Percentiles rank a stretch among this genome's conserved stretches.
phyloP scores from a whole-genome alignment of 2,888 invertebrate genomes.

The Linyphia triangularis region DNA sequence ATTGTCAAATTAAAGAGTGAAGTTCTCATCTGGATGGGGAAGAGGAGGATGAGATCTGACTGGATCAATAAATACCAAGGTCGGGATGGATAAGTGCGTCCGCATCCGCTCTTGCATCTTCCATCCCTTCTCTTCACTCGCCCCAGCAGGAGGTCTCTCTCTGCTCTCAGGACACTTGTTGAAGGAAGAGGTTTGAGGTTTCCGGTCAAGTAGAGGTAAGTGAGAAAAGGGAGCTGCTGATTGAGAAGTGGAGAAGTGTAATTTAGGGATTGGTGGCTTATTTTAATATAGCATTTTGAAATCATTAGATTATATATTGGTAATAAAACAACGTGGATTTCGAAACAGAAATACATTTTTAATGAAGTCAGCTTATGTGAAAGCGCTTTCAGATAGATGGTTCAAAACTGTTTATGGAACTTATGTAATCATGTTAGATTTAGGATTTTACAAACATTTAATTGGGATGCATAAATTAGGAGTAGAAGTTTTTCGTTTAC shows the following conservation, averaged over 20 bases:
- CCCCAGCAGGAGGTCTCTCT: neutral
- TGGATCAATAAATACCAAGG: constrained; percentile 67
- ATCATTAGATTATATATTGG: too few relatives aligned
- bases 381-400: too few relatives aligned
- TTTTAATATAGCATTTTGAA: neutral
- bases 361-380: too few relatives aligned
- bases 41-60: neutral
- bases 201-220: neutral
- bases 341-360: too few relatives aligned
- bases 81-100: constrained; percentile 39
- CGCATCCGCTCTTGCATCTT: constrained; percentile 42
- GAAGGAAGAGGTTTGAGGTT: constrained; percentile 1
- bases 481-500: too few relatives aligned
- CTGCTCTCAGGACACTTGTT: constrained; percentile 33
- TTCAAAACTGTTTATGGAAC: too few relatives aligned
- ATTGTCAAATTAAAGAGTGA: constrained; percentile 15
- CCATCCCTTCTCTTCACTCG: neutral
- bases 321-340: too few relatives aligned
- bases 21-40: neutral
- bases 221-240: neutral
- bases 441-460: too few relatives aligned
- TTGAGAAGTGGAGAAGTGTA: neutral
- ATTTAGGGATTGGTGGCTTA: too few relatives aligned
- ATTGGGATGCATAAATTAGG: too few relatives aligned
- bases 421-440: too few relatives aligned